phyloP scores from a whole-genome alignment of 2,888 invertebrate species.

The Drepanosiphum platanoidis region DNA sequence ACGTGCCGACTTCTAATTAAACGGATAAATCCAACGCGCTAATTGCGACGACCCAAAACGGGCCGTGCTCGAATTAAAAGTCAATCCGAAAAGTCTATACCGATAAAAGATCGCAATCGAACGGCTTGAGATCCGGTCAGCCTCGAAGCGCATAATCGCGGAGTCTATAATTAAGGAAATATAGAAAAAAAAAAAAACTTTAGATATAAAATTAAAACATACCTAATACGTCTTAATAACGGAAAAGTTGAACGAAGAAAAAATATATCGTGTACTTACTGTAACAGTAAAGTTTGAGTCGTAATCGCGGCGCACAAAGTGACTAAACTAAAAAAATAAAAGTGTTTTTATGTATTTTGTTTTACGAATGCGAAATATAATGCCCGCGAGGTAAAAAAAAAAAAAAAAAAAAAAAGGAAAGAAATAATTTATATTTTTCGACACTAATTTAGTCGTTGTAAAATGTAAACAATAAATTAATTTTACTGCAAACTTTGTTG shows the following conservation, averaged over 20 bases:
- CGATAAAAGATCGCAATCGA: too few species aligned
- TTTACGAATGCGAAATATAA: background rate
- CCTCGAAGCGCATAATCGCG: too few species aligned
- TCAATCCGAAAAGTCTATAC: too few species aligned
- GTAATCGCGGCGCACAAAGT: background rate
- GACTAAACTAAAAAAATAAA: background rate
- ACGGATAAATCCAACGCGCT: too few species aligned
- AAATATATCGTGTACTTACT: background rate
- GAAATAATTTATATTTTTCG: background rate
- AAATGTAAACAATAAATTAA: background rate
- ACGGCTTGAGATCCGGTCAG: too few species aligned
- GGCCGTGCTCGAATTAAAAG: too few species aligned
- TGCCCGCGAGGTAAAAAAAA: background rate
- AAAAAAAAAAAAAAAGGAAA: too few species aligned
- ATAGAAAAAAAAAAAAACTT: too few species aligned
- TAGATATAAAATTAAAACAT: too few species aligned
- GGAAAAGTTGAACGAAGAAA: background rate
- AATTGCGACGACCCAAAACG: too few species aligned
- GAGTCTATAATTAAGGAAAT: too few species aligned
- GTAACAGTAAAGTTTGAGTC: background rate
- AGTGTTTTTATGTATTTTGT: background rate
- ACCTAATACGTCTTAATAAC: background rate
- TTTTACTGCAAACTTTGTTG: conserved; percentile 2
- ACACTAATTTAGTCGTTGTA: background rate
- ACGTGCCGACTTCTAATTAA: too few species aligned